Percentiles rank a stretch among this genome's conserved stretches.
These are phyloP conservation scores for Poecilus cupreus DNA, from an alignment of 2,888 invertebrate species.

Conservation along the genomic window DNA sequence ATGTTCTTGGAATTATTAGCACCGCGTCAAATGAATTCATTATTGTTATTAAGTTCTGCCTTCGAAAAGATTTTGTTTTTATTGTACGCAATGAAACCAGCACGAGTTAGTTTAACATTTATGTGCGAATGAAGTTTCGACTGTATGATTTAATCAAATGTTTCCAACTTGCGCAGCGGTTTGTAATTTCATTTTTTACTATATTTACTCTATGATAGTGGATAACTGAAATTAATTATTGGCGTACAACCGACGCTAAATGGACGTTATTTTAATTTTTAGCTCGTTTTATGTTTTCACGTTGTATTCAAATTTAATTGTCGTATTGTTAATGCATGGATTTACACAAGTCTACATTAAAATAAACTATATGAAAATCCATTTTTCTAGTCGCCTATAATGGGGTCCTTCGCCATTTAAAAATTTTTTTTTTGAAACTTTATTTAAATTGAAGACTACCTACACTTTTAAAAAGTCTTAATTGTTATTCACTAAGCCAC, in stretches of 20 bases:
- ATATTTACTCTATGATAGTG: constrained; percentile 13
- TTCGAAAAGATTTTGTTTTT: constrained; percentile 31
- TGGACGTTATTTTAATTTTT: constrained; percentile 29
- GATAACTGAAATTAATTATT: constrained; percentile 31
- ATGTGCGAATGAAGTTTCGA: neutral
- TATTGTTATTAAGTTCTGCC: constrained; percentile 24
- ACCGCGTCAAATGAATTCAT: constrained; percentile 35
- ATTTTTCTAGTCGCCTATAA: neutral
- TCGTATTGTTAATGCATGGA: constrained; percentile 20
- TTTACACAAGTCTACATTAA: constrained; percentile 24
- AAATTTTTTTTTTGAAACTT: too few species aligned
- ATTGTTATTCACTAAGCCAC: too few species aligned
- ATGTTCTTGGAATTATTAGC: constrained; percentile 8
- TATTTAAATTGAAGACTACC: too few species aligned
- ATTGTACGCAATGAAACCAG: constrained; percentile 12
- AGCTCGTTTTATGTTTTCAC: constrained; percentile 17
- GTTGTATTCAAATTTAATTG: constrained; percentile 3
- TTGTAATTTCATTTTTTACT: constrained; percentile 5
- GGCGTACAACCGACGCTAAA: neutral
- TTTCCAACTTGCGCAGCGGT: neutral
- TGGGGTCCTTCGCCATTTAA: too few species aligned
- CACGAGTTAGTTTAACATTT: neutral
- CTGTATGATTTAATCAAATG: constrained; percentile 21
- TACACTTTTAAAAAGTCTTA: too few species aligned
- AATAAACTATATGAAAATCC: neutral